Evolutionary conservation across 2,888 invertebrate species (phyloP).

Genomic region (Rhamnusium bicolor): DNA sequence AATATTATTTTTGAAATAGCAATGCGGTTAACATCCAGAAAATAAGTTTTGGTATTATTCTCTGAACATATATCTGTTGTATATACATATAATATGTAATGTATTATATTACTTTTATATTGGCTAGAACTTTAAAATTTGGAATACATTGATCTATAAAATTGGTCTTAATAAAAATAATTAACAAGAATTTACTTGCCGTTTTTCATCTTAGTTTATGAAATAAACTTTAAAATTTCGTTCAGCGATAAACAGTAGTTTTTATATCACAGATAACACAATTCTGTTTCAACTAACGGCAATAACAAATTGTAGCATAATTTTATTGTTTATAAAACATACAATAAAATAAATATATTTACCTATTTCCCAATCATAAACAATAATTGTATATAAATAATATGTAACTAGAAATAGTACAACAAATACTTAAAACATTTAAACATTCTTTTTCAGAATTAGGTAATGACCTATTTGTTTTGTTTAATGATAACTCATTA

Average conservation of each 20-base stretch:
- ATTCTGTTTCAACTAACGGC: not conserved
- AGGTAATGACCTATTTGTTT: constrained; percentile 27
- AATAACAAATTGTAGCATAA: constrained; percentile 11
- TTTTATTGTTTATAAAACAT: constrained; percentile 29
- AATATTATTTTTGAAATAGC: too few species aligned
- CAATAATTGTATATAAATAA: constrained; percentile 23
- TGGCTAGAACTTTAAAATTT: too few species aligned
- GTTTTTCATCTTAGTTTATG: too few species aligned
- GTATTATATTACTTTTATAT: too few species aligned
- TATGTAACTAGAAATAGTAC: not conserved
- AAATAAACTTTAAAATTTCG: not conserved
- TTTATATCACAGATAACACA: constrained; percentile 13
- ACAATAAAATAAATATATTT: constrained; percentile 5
- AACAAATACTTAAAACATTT: not conserved
- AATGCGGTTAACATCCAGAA: too few species aligned
- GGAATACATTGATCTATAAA: too few species aligned
- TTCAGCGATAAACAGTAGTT: constrained; percentile 3
- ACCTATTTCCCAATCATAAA: constrained; percentile 19
- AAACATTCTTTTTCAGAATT: constrained; percentile 9
- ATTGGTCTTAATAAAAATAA: too few species aligned
- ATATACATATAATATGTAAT: too few species aligned
- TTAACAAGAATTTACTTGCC: too few species aligned
- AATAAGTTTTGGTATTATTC: too few species aligned
- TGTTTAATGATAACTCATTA: constrained; percentile 6
- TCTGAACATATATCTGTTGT: too few species aligned